Conservation (phyloP, 1,140 invertebrate genomes). For the Heliconius congener region DNA sequence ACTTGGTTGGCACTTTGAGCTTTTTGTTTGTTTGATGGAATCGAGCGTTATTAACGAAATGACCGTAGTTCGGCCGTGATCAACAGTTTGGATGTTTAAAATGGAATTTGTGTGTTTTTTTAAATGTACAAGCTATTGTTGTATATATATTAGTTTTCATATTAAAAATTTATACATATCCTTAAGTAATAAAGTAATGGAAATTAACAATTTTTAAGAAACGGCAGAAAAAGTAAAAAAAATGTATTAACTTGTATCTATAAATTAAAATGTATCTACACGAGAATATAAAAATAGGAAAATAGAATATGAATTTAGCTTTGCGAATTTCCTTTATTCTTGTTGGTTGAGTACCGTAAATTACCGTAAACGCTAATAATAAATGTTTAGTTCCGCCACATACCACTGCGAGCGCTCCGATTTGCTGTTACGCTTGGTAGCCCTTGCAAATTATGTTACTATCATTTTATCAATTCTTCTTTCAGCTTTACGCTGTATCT, state of each 20-base stretch:
- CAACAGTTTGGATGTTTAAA: background rate
- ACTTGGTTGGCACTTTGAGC: constrained; percentile 35
- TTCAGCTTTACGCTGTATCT: no score
- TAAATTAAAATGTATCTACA: no score
- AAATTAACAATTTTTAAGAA: no score
- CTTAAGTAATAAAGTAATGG: no score
- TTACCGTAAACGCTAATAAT: constrained; percentile 65
- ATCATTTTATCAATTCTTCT: no score
- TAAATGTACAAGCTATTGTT: no score
- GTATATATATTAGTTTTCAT: no score
- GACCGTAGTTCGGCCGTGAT: background rate
- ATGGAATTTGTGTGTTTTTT: background rate
- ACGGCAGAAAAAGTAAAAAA: no score
- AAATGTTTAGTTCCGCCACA: constrained; percentile 70
- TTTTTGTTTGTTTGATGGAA: constrained; percentile 24
- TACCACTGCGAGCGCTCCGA: constrained; percentile 51
- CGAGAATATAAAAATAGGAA: no score
- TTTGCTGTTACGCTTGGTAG: constrained; percentile 52
- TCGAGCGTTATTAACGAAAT: constrained; percentile 8
- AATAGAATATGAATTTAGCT: no score
- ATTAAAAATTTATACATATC: no score
- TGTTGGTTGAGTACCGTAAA: constrained; percentile 44
- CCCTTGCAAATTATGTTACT: constrained; percentile 28
- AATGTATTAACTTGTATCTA: no score
- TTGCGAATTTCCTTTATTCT: background rate